These are phyloP conservation scores for Leptopilina drosophilae DNA, from an alignment of 2,888 invertebrate genomes.

Conservation along the genomic window DNA sequence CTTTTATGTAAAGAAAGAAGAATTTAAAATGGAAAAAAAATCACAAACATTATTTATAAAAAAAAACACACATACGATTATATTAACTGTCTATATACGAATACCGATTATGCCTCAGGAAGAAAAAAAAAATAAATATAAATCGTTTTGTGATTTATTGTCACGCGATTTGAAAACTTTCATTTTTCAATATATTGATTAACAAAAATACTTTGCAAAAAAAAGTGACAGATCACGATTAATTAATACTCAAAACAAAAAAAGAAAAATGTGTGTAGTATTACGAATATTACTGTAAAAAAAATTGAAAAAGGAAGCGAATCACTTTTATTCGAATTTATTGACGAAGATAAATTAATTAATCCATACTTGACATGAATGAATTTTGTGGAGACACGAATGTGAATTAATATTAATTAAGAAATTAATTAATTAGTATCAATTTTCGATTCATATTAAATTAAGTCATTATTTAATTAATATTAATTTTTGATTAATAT, in stretches of 20 bases:
- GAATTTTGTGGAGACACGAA: background rate
- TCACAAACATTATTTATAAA: conserved; percentile 20
- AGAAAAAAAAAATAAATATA: background rate
- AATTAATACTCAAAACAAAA: conserved; percentile 24
- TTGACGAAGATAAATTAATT: background rate
- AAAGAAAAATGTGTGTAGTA: conserved; percentile 12
- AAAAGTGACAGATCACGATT: conserved; percentile 20
- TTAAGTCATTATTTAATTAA: too few species aligned
- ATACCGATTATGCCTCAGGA: conserved; percentile 35
- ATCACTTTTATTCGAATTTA: conserved; percentile 23
- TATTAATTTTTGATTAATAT: too few species aligned
- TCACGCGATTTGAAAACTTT: conserved; percentile 4
- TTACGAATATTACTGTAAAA: conserved; percentile 14
- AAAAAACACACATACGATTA: background rate
- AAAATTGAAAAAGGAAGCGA: background rate
- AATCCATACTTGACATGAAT: conserved; percentile 13
- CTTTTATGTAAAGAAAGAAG: conserved; percentile 12
- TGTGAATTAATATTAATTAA: too few species aligned
- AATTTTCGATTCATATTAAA: too few species aligned
- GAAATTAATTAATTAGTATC: too few species aligned
- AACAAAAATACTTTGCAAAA: conserved; percentile 11
- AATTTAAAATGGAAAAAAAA: too few species aligned
- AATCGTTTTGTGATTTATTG: conserved; percentile 30
- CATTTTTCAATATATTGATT: background rate
- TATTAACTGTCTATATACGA: conserved; percentile 7